Percentiles rank a stretch among this genome's conserved stretches.
Evolutionary conservation across 2,888 invertebrate species (phyloP).

Genomic region (Maniola hyperantus): DNA sequence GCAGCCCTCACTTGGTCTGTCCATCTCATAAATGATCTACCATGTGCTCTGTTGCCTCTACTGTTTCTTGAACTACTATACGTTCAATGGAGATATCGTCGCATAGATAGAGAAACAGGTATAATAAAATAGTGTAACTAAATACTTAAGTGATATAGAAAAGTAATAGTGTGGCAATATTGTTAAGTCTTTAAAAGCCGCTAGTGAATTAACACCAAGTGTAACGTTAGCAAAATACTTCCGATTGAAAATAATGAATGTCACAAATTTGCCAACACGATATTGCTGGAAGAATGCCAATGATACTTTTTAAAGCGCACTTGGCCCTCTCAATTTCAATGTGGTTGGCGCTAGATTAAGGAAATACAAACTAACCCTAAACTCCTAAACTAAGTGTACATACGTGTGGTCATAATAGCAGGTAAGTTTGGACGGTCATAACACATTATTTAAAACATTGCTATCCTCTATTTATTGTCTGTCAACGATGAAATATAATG

Average conservation of each 20-base stretch:
- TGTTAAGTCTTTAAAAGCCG: too few relatives aligned
- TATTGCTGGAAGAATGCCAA: background rate
- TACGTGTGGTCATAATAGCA: background rate
- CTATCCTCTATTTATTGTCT: conserved; percentile 3
- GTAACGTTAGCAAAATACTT: background rate
- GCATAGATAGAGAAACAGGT: too few relatives aligned
- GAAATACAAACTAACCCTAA: too few relatives aligned
- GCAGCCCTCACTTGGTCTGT: too few relatives aligned
- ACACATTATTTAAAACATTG: conserved; percentile 1
- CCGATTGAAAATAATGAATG: background rate
- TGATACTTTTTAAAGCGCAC: background rate
- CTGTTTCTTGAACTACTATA: too few relatives aligned
- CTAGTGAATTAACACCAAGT: too few relatives aligned
- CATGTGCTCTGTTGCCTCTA: too few relatives aligned
- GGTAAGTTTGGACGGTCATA: background rate
- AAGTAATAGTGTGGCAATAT: too few relatives aligned
- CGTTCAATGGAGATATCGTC: too few relatives aligned
- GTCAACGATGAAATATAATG: background rate
- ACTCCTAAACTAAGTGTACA: background rate
- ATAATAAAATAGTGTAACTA: too few relatives aligned
- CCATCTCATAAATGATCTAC: too few relatives aligned
- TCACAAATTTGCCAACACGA: background rate
- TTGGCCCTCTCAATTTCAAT: background rate
- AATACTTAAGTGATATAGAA: too few relatives aligned
- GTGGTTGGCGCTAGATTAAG: background rate